phyloP scores from a whole-genome alignment of 2,797 vertebrate species.

The Bovichtus diacanthus region DNA sequence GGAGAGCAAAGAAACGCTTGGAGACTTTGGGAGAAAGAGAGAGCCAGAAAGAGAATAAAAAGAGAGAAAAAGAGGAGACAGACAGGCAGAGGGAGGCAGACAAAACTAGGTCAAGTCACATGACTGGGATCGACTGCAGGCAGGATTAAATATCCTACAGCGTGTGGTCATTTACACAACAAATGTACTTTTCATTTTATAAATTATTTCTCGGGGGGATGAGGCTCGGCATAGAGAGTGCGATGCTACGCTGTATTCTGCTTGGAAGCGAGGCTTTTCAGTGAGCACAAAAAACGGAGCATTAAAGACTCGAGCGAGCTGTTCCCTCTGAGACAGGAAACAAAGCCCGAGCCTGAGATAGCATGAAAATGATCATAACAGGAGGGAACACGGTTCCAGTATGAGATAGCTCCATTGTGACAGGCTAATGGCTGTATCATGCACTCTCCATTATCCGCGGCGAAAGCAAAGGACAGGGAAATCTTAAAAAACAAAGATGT shows the following conservation, averaged over 20 bases:
- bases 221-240: slow-evolving; percentile 52
- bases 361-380: slow-evolving; percentile 77
- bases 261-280: slow-evolving; percentile 51
- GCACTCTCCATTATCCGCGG: slow-evolving; percentile 61
- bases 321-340: slow-evolving; percentile 73
- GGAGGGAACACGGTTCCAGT: slow-evolving; percentile 62
- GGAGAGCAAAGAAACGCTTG: slow-evolving; percentile 9
- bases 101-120: slow-evolving; percentile 88
- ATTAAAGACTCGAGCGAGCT: slow-evolving; percentile 62
- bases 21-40: slow-evolving; percentile 45
- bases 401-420: slow-evolving; percentile 67
- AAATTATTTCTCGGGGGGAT: slow-evolving; percentile 73
- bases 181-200: slow-evolving; percentile 83
- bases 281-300: slow-evolving; percentile 57
- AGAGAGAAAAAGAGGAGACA: slow-evolving; percentile 48
- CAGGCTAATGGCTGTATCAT: slow-evolving; percentile 70
- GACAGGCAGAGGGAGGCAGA: slow-evolving; percentile 60
- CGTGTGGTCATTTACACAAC: slow-evolving; percentile 87
- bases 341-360: slow-evolving; percentile 68
- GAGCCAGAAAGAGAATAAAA: slow-evolving; percentile 42
- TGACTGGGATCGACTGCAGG: slow-evolving; percentile 83
- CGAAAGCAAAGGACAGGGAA: slow-evolving; percentile 49
- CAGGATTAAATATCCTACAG: slow-evolving; percentile 85
- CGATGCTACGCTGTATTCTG: slow-evolving; percentile 42
- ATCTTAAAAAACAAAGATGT: slow-evolving; percentile 39